Evolutionary conservation across 2,888 invertebrate genomes (phyloP), one percentile per base, ranked within the genome.

Genomic region (Phasia obesa): DNA sequence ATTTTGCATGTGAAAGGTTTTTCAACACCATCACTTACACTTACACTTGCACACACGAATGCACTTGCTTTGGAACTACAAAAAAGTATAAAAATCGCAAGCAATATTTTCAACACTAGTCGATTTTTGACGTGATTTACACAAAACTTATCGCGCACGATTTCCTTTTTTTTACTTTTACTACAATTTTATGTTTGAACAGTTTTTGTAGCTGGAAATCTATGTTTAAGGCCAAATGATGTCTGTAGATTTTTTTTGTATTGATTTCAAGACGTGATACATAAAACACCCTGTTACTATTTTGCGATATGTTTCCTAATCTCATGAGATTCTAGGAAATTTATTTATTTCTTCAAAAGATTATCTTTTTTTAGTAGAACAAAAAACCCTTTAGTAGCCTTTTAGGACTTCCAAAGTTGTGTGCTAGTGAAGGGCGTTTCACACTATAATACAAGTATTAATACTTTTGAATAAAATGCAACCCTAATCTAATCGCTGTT

Each of bases 81-180:
- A 78, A 53, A 55, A 67, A 23, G 19, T 62, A 59, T 42, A 21
- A 49, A 49, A 75, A n/a, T 38, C 11, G 44, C 42, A 76, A 77
- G 67, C 78, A 78, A 65, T 76, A 82, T 81, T 83, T 83, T 85
- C 83, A 83, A 81, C 84, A 84, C 84, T 19, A 27, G 57, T 84
- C 81, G 83, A 76, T 79, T 76, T 82, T 85, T 88, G 90, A 89
- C 89, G 86, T 89, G 89, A 89, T 89, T 89, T 89, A 90, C 90
- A 90, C 88, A 89, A 87, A 86, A 78, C 85, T 87, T 85, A 85
- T 86, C 88, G 88, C 87, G 88, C 90, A 89, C 89, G 87, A 87
- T 89, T 89, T 88, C 69, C 69, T 44, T 15, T 69, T 64, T 70
- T 78, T 11, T 71, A 73, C 65, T 79, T 74, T 64, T 81, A 77